Conservation (phyloP, 1,140 invertebrate species). For the Delia radicum region DNA sequence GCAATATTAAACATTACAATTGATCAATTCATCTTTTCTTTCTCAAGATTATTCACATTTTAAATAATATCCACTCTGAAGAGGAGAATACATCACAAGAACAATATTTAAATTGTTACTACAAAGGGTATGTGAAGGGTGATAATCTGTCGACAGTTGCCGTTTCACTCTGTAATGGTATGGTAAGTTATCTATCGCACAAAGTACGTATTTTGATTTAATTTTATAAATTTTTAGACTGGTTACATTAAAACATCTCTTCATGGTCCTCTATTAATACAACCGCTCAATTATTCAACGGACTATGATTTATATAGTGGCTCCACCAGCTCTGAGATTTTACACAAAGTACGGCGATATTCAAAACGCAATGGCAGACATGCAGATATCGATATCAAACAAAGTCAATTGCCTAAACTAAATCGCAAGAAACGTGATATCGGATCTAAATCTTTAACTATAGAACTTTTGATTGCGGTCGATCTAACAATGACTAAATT, state of each 20-base stretch:
- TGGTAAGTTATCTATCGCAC: slow-evolving; percentile 63
- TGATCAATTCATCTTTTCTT: too few species aligned
- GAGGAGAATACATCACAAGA: slow-evolving; percentile 53
- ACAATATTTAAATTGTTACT: slow-evolving; percentile 65
- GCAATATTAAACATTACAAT: too few species aligned
- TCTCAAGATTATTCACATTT: slow-evolving; percentile 62
- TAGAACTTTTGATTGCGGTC: slow-evolving; percentile 79
- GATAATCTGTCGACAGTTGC: slow-evolving; percentile 66
- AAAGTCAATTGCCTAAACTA: slow-evolving; percentile 39
- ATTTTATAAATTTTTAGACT: slow-evolving; percentile 57
- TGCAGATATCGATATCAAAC: slow-evolving; percentile 39
- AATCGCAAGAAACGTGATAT: slow-evolving; percentile 53
- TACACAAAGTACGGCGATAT: slow-evolving; percentile 50
- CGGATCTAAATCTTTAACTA: slow-evolving; percentile 64
- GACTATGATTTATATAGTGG: not conserved
- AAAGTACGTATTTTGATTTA: too few species aligned
- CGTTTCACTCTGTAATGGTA: slow-evolving; percentile 74
- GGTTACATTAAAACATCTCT: slow-evolving; percentile 66
- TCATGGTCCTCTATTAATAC: slow-evolving; percentile 66
- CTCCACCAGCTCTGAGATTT: slow-evolving; percentile 32
- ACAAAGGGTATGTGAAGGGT: slow-evolving; percentile 67
- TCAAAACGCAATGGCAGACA: slow-evolving; percentile 49
- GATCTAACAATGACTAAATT: slow-evolving; percentile 77
- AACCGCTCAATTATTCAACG: slow-evolving; percentile 60
- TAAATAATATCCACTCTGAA: slow-evolving; percentile 58